phyloP scores from a whole-genome alignment of 2,888 invertebrate species.

The Orchestes rusci region DNA sequence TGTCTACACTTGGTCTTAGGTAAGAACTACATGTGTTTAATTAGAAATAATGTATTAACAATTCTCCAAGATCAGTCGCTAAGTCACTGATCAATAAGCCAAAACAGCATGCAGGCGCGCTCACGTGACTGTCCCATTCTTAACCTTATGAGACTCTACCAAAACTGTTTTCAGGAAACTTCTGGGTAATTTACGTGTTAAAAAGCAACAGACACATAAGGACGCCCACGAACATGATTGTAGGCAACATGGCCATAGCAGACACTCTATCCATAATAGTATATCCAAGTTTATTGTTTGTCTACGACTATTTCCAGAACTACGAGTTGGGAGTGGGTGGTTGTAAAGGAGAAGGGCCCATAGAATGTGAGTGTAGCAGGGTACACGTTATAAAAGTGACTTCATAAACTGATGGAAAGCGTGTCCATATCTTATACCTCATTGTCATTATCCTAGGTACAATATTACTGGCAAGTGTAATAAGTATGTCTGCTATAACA shows the following conservation, averaged over 20 bases:
- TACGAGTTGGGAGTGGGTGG: conserved; percentile 66
- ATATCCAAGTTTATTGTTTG: conserved; percentile 70
- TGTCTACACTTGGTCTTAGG: no score
- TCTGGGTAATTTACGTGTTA: conserved; percentile 57
- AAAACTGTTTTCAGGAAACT: conserved; percentile 51
- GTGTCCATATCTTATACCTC: not conserved
- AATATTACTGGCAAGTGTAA: conserved; percentile 66
- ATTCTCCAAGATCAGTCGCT: no score
- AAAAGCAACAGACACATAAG: conserved; percentile 55
- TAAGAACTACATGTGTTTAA: no score
- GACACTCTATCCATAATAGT: conserved; percentile 60
- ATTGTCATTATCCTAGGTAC: conserved; percentile 47
- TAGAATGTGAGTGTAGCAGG: conserved; percentile 65
- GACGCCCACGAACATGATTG: conserved; percentile 63
- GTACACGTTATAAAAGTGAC: not conserved
- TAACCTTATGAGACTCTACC: no score
- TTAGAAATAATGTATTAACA: not conserved
- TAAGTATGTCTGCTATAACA: conserved; percentile 70
- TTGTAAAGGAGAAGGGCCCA: conserved; percentile 69
- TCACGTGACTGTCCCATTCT: no score
- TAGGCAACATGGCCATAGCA: conserved; percentile 67
- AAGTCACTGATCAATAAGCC: no score
- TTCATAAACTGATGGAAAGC: not conserved
- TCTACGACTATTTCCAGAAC: conserved; percentile 68
- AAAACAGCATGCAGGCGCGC: no score